Evolutionary conservation across 2,113 vertebrate species (phyloP).

Genomic region (Tupaia chinensis): DNA sequence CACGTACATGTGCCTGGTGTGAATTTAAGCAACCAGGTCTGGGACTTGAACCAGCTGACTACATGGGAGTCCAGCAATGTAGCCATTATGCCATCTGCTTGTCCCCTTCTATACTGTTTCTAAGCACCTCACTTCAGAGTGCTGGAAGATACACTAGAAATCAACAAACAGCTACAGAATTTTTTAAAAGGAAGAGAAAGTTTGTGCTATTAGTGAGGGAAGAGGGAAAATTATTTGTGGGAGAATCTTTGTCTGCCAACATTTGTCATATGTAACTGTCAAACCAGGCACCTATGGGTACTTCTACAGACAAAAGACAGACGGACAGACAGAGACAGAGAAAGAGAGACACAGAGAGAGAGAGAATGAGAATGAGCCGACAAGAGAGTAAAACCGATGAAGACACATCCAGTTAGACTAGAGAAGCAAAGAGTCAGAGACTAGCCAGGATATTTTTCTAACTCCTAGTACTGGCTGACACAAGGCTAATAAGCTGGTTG

Average conservation of each 20-base stretch:
- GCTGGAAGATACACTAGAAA: background rate
- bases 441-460: background rate
- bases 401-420: accelerated
- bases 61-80: too few relatives aligned
- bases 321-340: too few relatives aligned
- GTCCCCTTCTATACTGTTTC: background rate
- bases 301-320: too few relatives aligned
- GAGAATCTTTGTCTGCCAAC: background rate
- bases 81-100: too few relatives aligned
- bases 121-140: background rate
- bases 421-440: background rate
- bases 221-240: background rate
- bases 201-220: background rate
- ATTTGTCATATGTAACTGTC: background rate
- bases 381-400: background rate
- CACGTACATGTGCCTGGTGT: too few relatives aligned
- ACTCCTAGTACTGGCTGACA: background rate
- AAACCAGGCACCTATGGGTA: background rate
- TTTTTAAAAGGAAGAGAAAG: background rate
- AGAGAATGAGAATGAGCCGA: background rate
- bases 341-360: background rate
- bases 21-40: too few relatives aligned
- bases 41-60: too few relatives aligned
- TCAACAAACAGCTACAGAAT: background rate
- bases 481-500: background rate